phyloP scores from a whole-genome alignment of 2,797 vertebrate genomes.

The Linurgus olivaceus region DNA sequence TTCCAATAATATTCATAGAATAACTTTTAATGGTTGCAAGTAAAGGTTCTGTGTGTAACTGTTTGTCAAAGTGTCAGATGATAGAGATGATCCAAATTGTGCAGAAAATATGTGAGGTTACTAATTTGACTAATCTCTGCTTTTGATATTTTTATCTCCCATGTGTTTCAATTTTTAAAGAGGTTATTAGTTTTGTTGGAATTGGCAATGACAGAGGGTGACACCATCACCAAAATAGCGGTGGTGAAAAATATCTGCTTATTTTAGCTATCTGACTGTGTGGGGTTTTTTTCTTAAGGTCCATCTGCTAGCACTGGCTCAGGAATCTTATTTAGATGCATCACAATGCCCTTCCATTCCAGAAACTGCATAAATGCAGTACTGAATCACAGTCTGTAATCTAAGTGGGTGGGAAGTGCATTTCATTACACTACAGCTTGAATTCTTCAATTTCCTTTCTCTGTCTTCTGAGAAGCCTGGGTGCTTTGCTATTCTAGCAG shows the following conservation, averaged over 20 bases:
- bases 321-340: slow-evolving; percentile 42
- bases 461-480: not conserved
- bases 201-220: slow-evolving; percentile 1
- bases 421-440: slow-evolving; percentile 30
- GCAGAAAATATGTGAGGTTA: not conserved
- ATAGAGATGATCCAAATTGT: not conserved
- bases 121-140: not conserved
- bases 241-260: not conserved
- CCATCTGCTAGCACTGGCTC: slow-evolving; percentile 51
- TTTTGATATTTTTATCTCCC: slow-evolving; percentile 30
- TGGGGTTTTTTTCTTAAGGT: not conserved
- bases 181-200: not conserved
- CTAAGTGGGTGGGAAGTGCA: slow-evolving; percentile 39
- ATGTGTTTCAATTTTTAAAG: not conserved
- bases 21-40: not conserved
- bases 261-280: slow-evolving; percentile 41
- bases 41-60: not conserved
- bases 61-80: not conserved
- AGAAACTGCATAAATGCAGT: slow-evolving; percentile 31
- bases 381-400: slow-evolving; percentile 44
- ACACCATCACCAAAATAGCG: not conserved
- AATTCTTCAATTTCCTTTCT: slow-evolving; percentile 30
- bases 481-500: not conserved
- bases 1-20: not conserved
- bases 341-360: not conserved